phyloP scores from a whole-genome alignment of 1,140 invertebrate species.

The Drosophila neocordata region DNA sequence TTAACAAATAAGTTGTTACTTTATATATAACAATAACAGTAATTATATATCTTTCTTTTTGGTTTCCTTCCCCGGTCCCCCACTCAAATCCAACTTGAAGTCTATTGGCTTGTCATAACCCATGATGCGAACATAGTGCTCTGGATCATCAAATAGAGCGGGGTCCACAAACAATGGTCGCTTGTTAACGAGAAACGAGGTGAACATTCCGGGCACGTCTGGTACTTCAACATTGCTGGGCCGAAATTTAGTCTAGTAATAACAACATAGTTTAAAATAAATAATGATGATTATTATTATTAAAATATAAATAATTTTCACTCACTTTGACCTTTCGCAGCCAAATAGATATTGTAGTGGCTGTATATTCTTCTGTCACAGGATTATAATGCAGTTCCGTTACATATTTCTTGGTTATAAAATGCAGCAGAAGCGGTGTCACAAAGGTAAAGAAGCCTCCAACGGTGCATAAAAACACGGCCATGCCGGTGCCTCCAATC shows the following conservation, averaged over 20 bases:
- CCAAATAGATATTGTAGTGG: conserved; percentile 88
- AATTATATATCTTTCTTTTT: conserved; percentile 36
- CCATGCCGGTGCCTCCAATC: conserved; percentile 84
- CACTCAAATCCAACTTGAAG: conserved; percentile 85
- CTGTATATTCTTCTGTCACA: conserved; percentile 86
- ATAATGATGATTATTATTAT: too few species aligned
- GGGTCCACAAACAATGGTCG: conserved; percentile 90
- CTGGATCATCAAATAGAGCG: conserved; percentile 86
- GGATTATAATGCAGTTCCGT: conserved; percentile 89
- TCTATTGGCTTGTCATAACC: conserved; percentile 95
- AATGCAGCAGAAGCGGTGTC: conserved; percentile 92
- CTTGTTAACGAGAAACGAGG: conserved; percentile 88
- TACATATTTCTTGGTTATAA: conserved; percentile 93
- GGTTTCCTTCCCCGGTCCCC: conserved; percentile 17
- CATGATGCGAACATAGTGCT: conserved; percentile 93
- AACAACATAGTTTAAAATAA: too few species aligned
- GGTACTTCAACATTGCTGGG: conserved; percentile 90
- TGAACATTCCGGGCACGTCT: conserved; percentile 91
- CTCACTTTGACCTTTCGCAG: conserved; percentile 86
- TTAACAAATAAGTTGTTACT: not conserved
- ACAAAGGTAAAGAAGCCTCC: conserved; percentile 91
- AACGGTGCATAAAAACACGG: conserved; percentile 86
- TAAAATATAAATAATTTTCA: conserved; percentile 5
- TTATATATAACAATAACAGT: not conserved
- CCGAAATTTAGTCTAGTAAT: conserved; percentile 87